These are phyloP conservation scores for Lepetodrilus schrolli DNA, from an alignment of 2,888 invertebrate species.

Conservation along the genomic window DNA sequence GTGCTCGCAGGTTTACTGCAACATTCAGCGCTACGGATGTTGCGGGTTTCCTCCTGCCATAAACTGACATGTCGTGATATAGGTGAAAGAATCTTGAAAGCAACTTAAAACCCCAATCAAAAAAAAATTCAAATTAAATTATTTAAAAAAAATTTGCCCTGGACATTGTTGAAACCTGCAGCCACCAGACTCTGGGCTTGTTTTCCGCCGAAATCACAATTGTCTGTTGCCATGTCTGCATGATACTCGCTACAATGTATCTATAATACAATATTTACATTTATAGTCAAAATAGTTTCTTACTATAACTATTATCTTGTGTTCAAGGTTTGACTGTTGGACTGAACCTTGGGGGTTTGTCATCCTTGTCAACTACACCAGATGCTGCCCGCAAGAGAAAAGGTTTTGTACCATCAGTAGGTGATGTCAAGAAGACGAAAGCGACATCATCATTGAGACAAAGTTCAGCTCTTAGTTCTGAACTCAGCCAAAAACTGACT, in stretches of 20 bases:
- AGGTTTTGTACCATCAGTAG: background rate
- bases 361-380: background rate
- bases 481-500: background rate
- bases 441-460: background rate
- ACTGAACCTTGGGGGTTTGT: background rate
- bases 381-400: background rate
- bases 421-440: slow-evolving; percentile 2
- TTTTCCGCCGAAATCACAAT: too few species aligned
- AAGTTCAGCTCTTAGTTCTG: background rate
- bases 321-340: background rate
- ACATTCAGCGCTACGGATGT: too few species aligned
- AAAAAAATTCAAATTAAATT: too few species aligned
- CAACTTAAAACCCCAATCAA: too few species aligned
- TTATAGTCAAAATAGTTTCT: background rate
- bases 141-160: background rate
- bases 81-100: too few species aligned
- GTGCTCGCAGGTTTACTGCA: background rate
- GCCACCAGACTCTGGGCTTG: too few species aligned
- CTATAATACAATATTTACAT: too few species aligned
- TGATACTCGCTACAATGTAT: too few species aligned
- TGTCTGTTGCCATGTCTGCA: background rate
- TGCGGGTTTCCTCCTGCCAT: too few species aligned
- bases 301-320: background rate
- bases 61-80: too few species aligned
- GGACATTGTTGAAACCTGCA: background rate